Evolutionary conservation across 2,888 invertebrate species (phyloP).

Genomic region (Craniophora ligustri): DNA sequence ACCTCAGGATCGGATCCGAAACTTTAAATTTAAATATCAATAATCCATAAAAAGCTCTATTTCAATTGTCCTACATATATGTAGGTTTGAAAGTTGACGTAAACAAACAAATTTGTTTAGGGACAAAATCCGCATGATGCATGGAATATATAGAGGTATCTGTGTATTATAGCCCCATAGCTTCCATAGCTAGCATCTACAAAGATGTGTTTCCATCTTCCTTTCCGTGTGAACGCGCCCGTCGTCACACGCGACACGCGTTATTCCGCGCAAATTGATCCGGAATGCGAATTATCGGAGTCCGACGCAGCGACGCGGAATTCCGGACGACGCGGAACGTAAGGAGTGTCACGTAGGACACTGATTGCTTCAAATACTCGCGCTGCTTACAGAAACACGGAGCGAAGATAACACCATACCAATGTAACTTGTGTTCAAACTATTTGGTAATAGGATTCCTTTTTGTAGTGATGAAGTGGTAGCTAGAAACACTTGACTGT

Average conservation of each 20-base stretch:
- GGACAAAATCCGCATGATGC: too few relatives aligned
- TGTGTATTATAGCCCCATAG: too few relatives aligned
- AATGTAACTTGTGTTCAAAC: neutral
- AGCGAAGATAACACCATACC: neutral
- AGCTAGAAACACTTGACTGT: too few relatives aligned
- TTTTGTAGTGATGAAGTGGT: too few relatives aligned
- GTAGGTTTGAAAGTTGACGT: too few relatives aligned
- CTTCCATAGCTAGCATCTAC: conserved; percentile 1
- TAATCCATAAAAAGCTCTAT: too few relatives aligned
- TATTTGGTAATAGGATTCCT: neutral
- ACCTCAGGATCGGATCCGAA: too few relatives aligned
- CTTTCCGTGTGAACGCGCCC: conserved; percentile 14
- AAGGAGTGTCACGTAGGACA: conserved; percentile 35
- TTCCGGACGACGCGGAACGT: conserved; percentile 38
- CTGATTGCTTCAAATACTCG: conserved; percentile 34
- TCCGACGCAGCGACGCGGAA: conserved; percentile 37
- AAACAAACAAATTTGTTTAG: too few relatives aligned
- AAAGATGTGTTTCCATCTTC: neutral
- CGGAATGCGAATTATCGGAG: conserved; percentile 43
- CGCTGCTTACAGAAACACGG: neutral
- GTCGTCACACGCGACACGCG: conserved; percentile 17
- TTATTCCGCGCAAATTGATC: conserved; percentile 48
- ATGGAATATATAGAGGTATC: too few relatives aligned
- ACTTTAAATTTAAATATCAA: too few relatives aligned
- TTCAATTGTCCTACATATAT: neutral